These are phyloP conservation scores for Sebastes nivosus DNA, from an alignment of 2,797 vertebrate species.

Conservation along the genomic window DNA sequence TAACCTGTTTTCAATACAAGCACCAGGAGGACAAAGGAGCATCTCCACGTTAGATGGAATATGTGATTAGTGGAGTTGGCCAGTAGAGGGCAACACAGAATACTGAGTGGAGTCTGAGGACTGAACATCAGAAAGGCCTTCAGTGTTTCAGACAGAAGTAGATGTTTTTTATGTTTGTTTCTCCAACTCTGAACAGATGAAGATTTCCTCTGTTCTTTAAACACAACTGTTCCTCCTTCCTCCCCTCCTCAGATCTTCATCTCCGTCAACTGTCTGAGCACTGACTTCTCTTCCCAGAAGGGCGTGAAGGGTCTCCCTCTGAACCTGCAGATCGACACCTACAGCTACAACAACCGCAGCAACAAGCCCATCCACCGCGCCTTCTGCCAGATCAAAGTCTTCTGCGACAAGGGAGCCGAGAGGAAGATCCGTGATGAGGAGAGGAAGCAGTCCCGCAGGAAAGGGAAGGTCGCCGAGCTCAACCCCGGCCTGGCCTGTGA, in stretches of 20 bases:
- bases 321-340: slow-evolving; percentile 98
- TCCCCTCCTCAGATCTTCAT: slow-evolving; percentile 91
- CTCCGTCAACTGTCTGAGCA: slow-evolving; percentile 98
- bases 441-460: slow-evolving; percentile 97
- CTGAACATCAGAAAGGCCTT: neutral
- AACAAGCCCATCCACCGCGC: slow-evolving; percentile 98
- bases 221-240: neutral
- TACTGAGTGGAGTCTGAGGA: neutral
- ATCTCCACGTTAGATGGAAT: neutral
- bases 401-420: slow-evolving; percentile 98
- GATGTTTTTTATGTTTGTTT: neutral
- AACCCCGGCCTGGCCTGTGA: slow-evolving; percentile 83
- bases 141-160: neutral
- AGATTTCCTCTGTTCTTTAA: neutral
- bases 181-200: neutral
- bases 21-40: slow-evolving; percentile 28
- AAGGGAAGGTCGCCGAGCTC: slow-evolving; percentile 91
- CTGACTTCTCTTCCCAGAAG: slow-evolving; percentile 98
- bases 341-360: slow-evolving; percentile 99
- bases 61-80: slow-evolving; percentile 19
- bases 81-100: slow-evolving; percentile 69
- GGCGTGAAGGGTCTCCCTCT: slow-evolving; percentile 97
- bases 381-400: slow-evolving; percentile 98
- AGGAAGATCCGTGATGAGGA: slow-evolving; percentile 99
- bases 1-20: slow-evolving; percentile 48